Percentiles rank a stretch among this genome's conserved stretches.
These are phyloP conservation scores for Microctenopoma steveboyesi DNA, from an alignment of 2,797 vertebrate genomes.

Conservation along the genomic window DNA sequence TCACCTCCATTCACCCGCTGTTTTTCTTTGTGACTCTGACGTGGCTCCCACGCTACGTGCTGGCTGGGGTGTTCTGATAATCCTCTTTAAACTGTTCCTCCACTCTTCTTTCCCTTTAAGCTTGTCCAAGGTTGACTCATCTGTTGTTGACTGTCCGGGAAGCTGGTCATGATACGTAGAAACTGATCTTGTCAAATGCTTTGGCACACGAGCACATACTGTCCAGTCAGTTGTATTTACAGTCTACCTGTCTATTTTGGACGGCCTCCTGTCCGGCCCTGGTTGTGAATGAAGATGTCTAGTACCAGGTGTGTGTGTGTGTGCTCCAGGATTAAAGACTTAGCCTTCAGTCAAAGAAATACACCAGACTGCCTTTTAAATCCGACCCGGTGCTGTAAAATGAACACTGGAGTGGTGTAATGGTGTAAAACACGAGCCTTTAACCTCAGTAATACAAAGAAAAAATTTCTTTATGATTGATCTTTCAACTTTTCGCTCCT, in stretches of 20 bases:
- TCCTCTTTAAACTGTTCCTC: conserved; percentile 42
- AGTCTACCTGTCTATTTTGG: not conserved
- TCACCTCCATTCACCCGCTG: not conserved
- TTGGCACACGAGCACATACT: not conserved
- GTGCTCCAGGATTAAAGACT: conserved; percentile 32
- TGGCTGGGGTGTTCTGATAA: conserved; percentile 41
- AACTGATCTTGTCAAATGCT: conserved; percentile 26
- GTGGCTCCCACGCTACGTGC: conserved; percentile 26
- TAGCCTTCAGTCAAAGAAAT: conserved; percentile 42
- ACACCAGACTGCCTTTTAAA: not conserved
- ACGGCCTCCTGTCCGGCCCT: conserved; percentile 10
- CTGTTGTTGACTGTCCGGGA: not conserved
- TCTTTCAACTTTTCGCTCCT: not conserved
- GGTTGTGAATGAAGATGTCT: conserved; percentile 18
- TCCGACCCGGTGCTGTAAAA: not conserved
- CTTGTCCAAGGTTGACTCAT: conserved; percentile 33
- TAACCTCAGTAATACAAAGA: not conserved
- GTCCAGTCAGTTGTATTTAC: conserved; percentile 1
- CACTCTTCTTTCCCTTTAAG: conserved; percentile 4
- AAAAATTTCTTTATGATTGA: no score
- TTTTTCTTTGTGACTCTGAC: not conserved
- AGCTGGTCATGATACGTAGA: conserved; percentile 31
- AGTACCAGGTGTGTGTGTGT: conserved; percentile 19
- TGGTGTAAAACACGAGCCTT: not conserved
- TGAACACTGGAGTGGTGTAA: not conserved